Evolutionary conservation across 1,140 invertebrate species (phyloP).

Genomic region (Plodia interpunctella): DNA sequence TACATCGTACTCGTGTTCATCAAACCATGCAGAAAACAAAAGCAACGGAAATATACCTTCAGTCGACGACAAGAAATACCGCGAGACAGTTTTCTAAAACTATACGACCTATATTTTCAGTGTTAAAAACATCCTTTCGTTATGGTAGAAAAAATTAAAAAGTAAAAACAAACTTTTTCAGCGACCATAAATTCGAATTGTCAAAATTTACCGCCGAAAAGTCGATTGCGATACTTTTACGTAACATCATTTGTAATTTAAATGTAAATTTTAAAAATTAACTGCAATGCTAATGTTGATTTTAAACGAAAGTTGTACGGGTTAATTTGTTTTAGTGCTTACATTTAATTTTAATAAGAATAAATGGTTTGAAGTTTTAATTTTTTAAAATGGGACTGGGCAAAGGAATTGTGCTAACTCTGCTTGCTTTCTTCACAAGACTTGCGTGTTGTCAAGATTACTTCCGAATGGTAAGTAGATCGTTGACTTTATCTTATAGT

Average conservation of each 20-base stretch:
- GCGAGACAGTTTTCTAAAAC: slow-evolving; percentile 47
- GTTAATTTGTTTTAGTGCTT: neutral
- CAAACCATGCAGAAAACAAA: slow-evolving; percentile 69
- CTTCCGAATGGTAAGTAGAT: slow-evolving; percentile 58
- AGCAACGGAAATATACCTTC: slow-evolving; percentile 57
- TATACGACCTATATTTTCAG: slow-evolving; percentile 1
- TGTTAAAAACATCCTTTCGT: slow-evolving; percentile 6
- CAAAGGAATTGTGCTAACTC: slow-evolving; percentile 27
- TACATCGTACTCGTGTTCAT: slow-evolving; percentile 41
- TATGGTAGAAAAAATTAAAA: slow-evolving; percentile 21
- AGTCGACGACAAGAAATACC: slow-evolving; percentile 62
- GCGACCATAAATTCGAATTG: neutral
- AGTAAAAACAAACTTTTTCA: neutral
- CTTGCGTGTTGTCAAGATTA: slow-evolving; percentile 49
- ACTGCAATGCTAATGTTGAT: slow-evolving; percentile 14
- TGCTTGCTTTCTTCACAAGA: slow-evolving; percentile 65
- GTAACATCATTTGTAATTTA: slow-evolving; percentile 11
- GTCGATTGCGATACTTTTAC: slow-evolving; percentile 11
- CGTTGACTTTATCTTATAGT: slow-evolving; percentile 18
- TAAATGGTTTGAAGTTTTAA: slow-evolving; percentile 26
- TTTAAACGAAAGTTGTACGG: slow-evolving; percentile 14
- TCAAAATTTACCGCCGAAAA: slow-evolving; percentile 7
- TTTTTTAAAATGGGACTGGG: slow-evolving; percentile 41
- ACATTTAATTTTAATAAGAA: neutral
- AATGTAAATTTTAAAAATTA: slow-evolving; percentile 17